Evolutionary conservation across 2,888 invertebrate species (phyloP).

Genomic region (Zelleria hepariella): DNA sequence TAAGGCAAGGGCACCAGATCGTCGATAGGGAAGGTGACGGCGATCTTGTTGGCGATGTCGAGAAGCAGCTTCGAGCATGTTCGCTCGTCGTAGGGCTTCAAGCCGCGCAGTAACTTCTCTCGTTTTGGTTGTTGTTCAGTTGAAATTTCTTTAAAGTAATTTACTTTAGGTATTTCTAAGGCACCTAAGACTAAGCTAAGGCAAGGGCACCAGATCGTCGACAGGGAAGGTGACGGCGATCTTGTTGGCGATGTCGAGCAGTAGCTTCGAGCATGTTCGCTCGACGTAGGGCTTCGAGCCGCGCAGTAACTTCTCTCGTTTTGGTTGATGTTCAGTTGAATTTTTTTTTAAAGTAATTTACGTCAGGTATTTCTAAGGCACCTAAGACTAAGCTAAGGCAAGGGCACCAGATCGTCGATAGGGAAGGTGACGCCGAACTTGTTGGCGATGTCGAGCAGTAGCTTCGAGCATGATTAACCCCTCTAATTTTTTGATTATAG

Average conservation of each 20-base stretch:
- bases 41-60: conserved; percentile 69
- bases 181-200: too few relatives aligned
- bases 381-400: too few relatives aligned
- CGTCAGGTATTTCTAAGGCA: too few relatives aligned
- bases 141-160: too few relatives aligned
- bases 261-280: conserved; percentile 57
- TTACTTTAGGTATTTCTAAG: too few relatives aligned
- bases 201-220: conserved; percentile 66
- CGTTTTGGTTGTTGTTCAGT: conserved; percentile 75
- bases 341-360: too few relatives aligned
- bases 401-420: conserved; percentile 71
- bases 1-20: conserved; percentile 66
- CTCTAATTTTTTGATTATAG: too few relatives aligned
- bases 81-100: conserved; percentile 71
- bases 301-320: conserved; percentile 67
- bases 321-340: too few relatives aligned
- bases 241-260: conserved; percentile 68
- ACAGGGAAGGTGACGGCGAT: conserved; percentile 66
- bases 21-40: conserved; percentile 61
- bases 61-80: conserved; percentile 63
- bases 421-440: conserved; percentile 66
- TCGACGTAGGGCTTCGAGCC: conserved; percentile 72
- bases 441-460: conserved; percentile 66
- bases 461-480: conserved; percentile 58
- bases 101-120: conserved; percentile 64